Evolutionary conservation across 2,113 vertebrate genomes (phyloP).

Genomic region (Eudyptes chrysolophus): DNA sequence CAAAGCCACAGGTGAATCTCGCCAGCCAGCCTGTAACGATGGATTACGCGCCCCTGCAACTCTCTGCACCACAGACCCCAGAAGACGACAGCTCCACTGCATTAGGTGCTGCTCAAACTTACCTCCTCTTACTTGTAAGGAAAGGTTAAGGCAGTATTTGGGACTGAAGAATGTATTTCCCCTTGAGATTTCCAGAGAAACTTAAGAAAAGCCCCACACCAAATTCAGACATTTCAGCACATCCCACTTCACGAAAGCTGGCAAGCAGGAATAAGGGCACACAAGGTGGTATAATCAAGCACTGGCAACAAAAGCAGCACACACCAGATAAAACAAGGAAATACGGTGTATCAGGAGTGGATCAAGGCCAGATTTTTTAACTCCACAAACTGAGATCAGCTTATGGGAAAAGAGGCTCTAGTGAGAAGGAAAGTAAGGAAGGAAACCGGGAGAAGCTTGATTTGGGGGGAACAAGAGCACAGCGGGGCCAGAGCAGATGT

Average conservation of each 20-base stretch:
- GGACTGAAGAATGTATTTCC: not conserved
- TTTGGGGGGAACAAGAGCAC: not conserved
- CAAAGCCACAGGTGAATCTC: not conserved
- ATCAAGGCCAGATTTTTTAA: not conserved
- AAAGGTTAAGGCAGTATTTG: not conserved
- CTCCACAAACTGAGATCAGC: not conserved
- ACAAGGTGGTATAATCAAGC: not conserved
- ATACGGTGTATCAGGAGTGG: not conserved
- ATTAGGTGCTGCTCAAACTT: not conserved
- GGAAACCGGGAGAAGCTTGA: not conserved
- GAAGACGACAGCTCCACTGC: not conserved
- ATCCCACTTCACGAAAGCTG: not conserved
- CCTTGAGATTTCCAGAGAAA: not conserved
- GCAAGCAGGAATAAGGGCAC: not conserved
- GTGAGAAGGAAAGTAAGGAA: not conserved
- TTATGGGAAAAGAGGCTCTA: not conserved
- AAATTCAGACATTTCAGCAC: not conserved
- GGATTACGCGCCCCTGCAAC: not conserved
- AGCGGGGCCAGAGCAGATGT: not conserved
- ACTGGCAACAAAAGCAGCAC: constrained; percentile 20
- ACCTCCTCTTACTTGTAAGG: not conserved
- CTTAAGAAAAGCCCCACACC: not conserved
- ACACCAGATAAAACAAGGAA: constrained; percentile 4
- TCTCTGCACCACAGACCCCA: not conserved
- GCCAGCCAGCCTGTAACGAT: not conserved